phyloP scores from a whole-genome alignment of 2,888 invertebrate species.

The Tachystola acroxantha region DNA sequence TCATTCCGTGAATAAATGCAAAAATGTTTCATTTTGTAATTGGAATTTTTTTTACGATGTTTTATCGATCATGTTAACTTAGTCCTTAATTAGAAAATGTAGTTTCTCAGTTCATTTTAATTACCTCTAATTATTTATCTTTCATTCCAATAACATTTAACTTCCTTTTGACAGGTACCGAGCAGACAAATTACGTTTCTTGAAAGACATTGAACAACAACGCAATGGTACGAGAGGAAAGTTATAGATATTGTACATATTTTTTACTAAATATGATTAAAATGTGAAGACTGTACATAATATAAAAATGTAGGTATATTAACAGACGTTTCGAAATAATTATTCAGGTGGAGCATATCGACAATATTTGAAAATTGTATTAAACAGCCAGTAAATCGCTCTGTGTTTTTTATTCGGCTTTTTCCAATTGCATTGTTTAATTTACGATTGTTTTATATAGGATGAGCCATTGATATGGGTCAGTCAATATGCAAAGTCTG shows the following conservation, averaged over 20 bases:
- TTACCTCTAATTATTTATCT: too few relatives aligned
- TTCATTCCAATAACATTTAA: not conserved
- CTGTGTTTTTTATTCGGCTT: slow-evolving; percentile 9
- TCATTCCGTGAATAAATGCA: too few relatives aligned
- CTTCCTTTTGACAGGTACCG: slow-evolving; percentile 39
- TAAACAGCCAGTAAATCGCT: slow-evolving; percentile 13
- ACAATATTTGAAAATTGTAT: slow-evolving; percentile 42
- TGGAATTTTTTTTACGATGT: too few relatives aligned
- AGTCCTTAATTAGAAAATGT: too few relatives aligned
- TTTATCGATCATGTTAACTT: too few relatives aligned
- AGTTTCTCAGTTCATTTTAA: too few relatives aligned
- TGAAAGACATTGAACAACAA: slow-evolving; percentile 45
- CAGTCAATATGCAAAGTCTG: too few relatives aligned
- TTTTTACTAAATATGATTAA: slow-evolving; percentile 33
- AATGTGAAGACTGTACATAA: slow-evolving; percentile 71
- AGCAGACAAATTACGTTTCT: slow-evolving; percentile 37
- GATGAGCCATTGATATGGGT: too few relatives aligned
- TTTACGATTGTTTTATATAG: too few relatives aligned
- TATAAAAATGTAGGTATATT: slow-evolving; percentile 40
- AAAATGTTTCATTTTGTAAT: too few relatives aligned
- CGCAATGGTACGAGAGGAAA: slow-evolving; percentile 48
- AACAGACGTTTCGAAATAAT: slow-evolving; percentile 43
- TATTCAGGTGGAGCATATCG: slow-evolving; percentile 69
- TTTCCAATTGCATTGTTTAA: slow-evolving; percentile 12
- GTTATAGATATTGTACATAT: slow-evolving; percentile 46